Evolutionary conservation across 1,140 invertebrate genomes (phyloP).

Genomic region (Apis laboriosa): DNA sequence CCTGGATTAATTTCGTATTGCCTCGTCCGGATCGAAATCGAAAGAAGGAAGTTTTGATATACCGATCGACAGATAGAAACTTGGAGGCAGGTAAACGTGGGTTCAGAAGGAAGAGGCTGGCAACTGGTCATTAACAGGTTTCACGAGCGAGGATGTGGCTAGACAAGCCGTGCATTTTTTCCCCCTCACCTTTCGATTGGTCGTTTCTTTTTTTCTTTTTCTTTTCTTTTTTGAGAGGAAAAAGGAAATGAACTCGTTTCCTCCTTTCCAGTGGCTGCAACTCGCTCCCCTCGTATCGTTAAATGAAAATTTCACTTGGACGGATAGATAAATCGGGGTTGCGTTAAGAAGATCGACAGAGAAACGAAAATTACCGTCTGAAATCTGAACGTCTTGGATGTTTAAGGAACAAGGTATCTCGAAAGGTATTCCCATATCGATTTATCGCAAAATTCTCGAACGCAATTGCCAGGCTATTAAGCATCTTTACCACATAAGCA

Average conservation of each 20-base stretch:
- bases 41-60: constrained; percentile 25
- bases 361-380: background rate
- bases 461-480: background rate
- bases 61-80: constrained; percentile 29
- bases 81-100: constrained; percentile 18
- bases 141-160: constrained; percentile 32
- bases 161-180: constrained; percentile 11
- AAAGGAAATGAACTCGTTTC: background rate
- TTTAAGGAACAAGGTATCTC: background rate
- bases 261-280: too few relatives aligned
- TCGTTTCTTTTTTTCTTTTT: background rate
- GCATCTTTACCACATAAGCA: background rate
- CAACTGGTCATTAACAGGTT: constrained; percentile 46
- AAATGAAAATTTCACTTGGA: background rate
- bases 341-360: background rate
- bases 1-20: background rate
- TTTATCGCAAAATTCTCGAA: background rate
- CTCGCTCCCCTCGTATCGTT: background rate
- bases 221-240: background rate
- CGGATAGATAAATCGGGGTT: background rate
- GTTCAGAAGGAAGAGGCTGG: constrained; percentile 15
- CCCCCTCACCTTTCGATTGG: background rate
- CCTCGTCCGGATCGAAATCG: background rate
- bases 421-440: background rate
- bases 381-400: background rate